Evolutionary conservation across 2,888 invertebrate species (phyloP), one percentile per base, ranked within the genome.

Genomic region (Zhuqinia jingwanae): DNA sequence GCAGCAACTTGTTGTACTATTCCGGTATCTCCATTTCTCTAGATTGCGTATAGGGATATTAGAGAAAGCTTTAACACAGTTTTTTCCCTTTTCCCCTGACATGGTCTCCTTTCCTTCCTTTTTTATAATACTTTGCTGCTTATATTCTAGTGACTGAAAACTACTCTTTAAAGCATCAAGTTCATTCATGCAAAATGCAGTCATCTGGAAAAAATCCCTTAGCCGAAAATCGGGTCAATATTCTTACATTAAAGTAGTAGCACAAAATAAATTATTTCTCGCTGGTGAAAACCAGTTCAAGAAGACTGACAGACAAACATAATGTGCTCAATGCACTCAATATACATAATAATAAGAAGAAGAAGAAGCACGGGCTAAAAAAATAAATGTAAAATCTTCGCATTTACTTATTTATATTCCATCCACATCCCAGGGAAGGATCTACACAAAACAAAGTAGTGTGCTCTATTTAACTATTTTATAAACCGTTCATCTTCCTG

Each of bases 131-230:
- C n/a, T n/a, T 8, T 36, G 36, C 36, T 36, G 3, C 36, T 36
- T 8, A 36, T 6, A 36, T 36, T 36, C 36, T 22, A 10, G 27
- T 27, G 60, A 30, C 60, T 60, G 60, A 60, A 60, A 60, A 60
- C 60, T 60, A 27, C 60, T 58, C 11, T 42, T 58, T 22, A 42
- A 65, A 65, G 20, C 65, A 65, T 65, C 65, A 65, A 65, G 42
- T 65, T 65, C 65, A 65, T 65, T 65, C 65, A 20, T 36, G 65
- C 36, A 42, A 65, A 42, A 36, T 42, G 36, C 65, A 65, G n/a
- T 42, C 42, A 42, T 17, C 42, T 42, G 65, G 65, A 65, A 42
- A 36, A 42, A 65, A 65, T 8, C n/a, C 2, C 13, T 5, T 10
- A 50, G n/a, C n/a, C n/a, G 15, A 30, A 8, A 42, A 42, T n/a